phyloP scores from a whole-genome alignment of 2,888 invertebrate genomes.

The Heliothis peltigera region DNA sequence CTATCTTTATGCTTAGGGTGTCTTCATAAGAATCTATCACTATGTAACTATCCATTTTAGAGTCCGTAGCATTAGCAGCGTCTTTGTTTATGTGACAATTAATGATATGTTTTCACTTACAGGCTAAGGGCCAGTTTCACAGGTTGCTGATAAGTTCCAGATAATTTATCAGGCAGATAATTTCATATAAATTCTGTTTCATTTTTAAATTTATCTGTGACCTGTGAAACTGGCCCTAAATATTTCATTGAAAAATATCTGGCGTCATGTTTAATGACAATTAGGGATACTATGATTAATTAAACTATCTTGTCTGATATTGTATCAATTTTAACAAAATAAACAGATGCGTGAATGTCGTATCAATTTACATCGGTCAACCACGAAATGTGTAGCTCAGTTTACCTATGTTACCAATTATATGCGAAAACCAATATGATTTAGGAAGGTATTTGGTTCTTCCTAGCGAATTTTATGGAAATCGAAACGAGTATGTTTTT shows the following conservation, averaged over 20 bases:
- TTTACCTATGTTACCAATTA: conserved; percentile 13
- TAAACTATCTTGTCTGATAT: conserved; percentile 3
- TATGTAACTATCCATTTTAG: not conserved
- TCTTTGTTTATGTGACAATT: not conserved
- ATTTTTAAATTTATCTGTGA: no score
- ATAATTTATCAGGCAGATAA: no score
- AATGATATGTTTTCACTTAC: not conserved
- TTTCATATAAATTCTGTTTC: no score
- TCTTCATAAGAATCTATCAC: conserved; percentile 24
- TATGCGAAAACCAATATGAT: conserved; percentile 4
- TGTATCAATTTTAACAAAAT: conserved; percentile 16
- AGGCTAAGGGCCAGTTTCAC: not conserved
- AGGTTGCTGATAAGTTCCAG: no score
- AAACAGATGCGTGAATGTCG: conserved; percentile 22
- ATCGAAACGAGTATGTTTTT: not conserved
- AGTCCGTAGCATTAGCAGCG: not conserved
- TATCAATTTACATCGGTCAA: conserved; percentile 34
- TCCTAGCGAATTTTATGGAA: not conserved
- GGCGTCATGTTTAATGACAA: not conserved
- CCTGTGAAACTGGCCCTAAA: no score
- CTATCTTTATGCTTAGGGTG: conserved; percentile 45
- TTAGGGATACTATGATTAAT: not conserved
- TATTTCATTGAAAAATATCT: not conserved
- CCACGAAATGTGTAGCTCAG: conserved; percentile 25
- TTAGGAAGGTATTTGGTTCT: not conserved